A percentile compares a stretch with the other conserved stretches of the same genome.
Conservation (phyloP, 2,113 vertebrate genomes). For the Xenus cinereus region DNA sequence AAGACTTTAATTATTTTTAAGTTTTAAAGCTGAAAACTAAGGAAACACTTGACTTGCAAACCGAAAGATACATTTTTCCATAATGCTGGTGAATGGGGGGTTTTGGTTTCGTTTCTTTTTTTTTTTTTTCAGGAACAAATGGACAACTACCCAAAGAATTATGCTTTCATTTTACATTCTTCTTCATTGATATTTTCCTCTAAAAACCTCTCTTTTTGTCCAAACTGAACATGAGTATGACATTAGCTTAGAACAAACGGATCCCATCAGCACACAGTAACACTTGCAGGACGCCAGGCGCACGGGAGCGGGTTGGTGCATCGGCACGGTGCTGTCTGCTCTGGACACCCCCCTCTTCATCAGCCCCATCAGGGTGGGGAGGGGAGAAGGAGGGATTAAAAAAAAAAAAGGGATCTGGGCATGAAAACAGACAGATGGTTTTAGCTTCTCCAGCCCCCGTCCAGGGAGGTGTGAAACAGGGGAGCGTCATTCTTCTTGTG, state of each 20-base stretch:
- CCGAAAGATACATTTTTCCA: neutral
- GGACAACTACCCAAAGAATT: neutral
- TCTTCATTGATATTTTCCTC: neutral
- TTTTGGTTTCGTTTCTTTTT: neutral
- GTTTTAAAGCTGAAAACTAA: neutral
- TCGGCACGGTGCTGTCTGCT: neutral
- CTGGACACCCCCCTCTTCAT: neutral
- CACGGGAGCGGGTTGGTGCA: neutral
- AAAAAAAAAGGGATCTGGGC: neutral
- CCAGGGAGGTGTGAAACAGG: neutral
- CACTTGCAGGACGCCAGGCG: neutral
- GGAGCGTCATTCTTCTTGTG: neutral
- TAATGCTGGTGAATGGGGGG: neutral
- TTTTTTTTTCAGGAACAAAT: neutral
- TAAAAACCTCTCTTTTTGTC: neutral
- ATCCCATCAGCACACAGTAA: neutral
- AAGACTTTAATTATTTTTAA: neutral
- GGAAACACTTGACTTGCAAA: neutral
- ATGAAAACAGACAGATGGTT: neutral
- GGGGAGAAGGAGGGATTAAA: neutral
- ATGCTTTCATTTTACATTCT: neutral
- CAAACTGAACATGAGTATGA: neutral
- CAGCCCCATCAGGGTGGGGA: neutral
- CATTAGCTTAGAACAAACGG: neutral
- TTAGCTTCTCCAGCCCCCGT: neutral